These are phyloP conservation scores for Zeuzera pyrina DNA, from an alignment of 2,888 invertebrate genomes.

Conservation along the genomic window DNA sequence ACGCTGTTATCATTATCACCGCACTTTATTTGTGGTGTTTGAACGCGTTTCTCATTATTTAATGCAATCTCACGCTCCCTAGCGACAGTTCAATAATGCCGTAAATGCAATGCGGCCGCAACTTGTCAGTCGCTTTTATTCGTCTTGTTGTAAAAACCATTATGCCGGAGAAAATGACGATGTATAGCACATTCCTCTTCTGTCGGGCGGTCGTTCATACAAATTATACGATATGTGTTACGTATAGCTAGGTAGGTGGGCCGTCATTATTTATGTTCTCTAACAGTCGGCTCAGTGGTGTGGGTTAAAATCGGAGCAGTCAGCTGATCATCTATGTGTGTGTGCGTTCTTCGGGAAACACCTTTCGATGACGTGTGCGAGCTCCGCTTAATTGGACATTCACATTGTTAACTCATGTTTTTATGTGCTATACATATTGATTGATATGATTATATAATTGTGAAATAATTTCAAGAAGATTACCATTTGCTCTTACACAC, in stretches of 20 bases:
- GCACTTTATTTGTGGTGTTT: conserved; percentile 42
- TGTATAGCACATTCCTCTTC: conserved; percentile 58
- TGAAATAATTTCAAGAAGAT: not conserved
- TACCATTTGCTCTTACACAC: too few species aligned
- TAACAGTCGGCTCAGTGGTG: conserved; percentile 65
- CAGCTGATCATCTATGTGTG: conserved; percentile 63
- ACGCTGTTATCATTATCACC: conserved; percentile 37
- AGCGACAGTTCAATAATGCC: conserved; percentile 34
- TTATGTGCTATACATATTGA: conserved; percentile 23
- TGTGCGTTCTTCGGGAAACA: conserved; percentile 72
- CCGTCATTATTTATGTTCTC: conserved; percentile 73
- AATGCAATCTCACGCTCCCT: conserved; percentile 54
- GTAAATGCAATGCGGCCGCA: conserved; percentile 30
- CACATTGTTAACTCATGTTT: conserved; percentile 63
- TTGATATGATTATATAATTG: conserved; percentile 1
- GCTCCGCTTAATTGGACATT: conserved; percentile 70
- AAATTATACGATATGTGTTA: conserved; percentile 68
- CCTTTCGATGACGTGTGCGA: conserved; percentile 71
- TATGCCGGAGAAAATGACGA: conserved; percentile 48
- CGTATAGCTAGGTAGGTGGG: conserved; percentile 70
- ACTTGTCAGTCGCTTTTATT: conserved; percentile 47
- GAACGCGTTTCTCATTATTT: conserved; percentile 56
- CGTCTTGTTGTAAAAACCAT: conserved; percentile 46
- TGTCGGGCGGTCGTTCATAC: conserved; percentile 52
- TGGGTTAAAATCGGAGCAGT: conserved; percentile 73